These are phyloP conservation scores for Drosophila subobscura DNA, from an alignment of 1,140 invertebrate species.

Conservation along the genomic window DNA sequence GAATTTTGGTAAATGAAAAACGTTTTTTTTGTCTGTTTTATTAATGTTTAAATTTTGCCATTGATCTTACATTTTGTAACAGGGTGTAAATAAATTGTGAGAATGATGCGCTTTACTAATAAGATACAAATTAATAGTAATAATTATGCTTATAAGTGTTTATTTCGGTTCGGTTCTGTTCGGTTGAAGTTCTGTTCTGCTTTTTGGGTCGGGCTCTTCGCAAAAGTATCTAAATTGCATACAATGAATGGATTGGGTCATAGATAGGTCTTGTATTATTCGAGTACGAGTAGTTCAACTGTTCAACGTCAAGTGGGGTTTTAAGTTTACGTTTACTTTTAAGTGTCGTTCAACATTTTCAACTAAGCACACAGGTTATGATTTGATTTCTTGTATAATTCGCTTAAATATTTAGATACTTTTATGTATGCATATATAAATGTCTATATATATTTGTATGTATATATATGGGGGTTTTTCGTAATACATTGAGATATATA, in stretches of 20 bases:
- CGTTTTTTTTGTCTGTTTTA: conserved; percentile 57
- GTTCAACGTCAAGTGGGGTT: conserved; percentile 48
- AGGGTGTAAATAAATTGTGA: conserved; percentile 80
- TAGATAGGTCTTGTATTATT: conserved; percentile 18
- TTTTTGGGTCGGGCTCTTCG: conserved; percentile 17
- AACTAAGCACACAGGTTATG: conserved; percentile 70
- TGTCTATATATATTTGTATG: conserved; percentile 40
- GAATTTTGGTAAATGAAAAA: conserved; percentile 73
- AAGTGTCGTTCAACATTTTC: conserved; percentile 58
- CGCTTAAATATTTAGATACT: conserved; percentile 74
- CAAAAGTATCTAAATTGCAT: conserved; percentile 70
- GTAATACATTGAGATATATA: conserved; percentile 70
- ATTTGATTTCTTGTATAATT: conserved; percentile 61
- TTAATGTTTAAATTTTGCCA: conserved; percentile 57
- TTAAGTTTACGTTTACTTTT: neutral
- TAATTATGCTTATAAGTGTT: conserved; percentile 58
- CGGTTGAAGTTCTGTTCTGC: conserved; percentile 10
- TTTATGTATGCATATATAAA: conserved; percentile 50
- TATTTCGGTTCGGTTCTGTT: conserved; percentile 17
- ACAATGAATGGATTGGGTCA: neutral
- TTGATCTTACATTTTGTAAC: conserved; percentile 79
- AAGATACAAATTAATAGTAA: conserved; percentile 73
- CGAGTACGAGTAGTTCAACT: conserved; percentile 49
- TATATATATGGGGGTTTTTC: conserved; percentile 57
- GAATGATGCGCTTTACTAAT: conserved; percentile 71